Evolutionary conservation across 2,888 invertebrate species (phyloP), one percentile per base, ranked within the genome.

Genomic region (Athalia rosae): DNA sequence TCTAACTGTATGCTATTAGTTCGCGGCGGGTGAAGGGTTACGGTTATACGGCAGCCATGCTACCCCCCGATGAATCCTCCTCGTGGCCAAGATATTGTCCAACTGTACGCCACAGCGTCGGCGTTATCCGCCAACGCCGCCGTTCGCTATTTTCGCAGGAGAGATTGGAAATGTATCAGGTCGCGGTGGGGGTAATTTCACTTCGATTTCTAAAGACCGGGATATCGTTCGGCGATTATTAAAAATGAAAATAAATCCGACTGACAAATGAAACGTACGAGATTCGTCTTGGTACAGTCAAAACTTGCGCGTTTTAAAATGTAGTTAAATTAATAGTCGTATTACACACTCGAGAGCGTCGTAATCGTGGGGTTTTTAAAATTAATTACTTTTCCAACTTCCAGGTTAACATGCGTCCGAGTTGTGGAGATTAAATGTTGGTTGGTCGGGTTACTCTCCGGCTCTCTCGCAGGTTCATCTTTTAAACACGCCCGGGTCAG

Each of bases 1-100:
- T 83, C 83, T 84, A 85, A 85, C 85, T 85, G 83, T 83, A 82
- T 81, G 83, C 83, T 85, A 86, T 84, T 84, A 86, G 78, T 78
- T 76, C 78, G 78, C 76, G 78, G 78, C 80, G 81, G 85, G 84
- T 86, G 83, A 86, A 86, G 83, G 85, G 85, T 86, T 86, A 85
- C 85, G 82, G 43, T 76, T 78, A 77, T 77, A 78, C 78, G 78
- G 78, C 78, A 78, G 78, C 78, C 78, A 78, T 76, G 76, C 64
- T 78, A 78, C 59, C 73, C 59, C 73, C 74, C 64, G 63, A 61
- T 61, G 48, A n/a, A n/a, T n/a, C 48, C 43, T 50, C 66, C 79
- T 77, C 15, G 64, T 79, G 79, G 82, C 82, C 82, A 80, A 85
- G 86, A 86, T 85, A 86, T 85, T 84, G 84, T 85, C 83, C 79